Percentiles rank a stretch among this genome's conserved stretches.
Evolutionary conservation across 2,888 invertebrate species (phyloP).

Genomic region (Cerastis rubricosa): DNA sequence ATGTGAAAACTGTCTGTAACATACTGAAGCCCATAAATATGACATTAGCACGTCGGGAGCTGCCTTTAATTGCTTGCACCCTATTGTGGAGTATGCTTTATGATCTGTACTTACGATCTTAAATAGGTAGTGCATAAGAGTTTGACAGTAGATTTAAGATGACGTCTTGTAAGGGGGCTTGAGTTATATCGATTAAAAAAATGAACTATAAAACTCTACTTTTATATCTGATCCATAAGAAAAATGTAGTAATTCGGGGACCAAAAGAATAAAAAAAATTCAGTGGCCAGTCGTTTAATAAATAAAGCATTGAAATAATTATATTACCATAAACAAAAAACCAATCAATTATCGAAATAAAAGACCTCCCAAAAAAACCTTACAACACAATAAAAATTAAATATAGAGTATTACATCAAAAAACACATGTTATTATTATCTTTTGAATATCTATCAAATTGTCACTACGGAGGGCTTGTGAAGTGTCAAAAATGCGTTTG

Average conservation of each 20-base stretch:
- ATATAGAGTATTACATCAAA: slow-evolving; percentile 65
- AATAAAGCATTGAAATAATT: not conserved
- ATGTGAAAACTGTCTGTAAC: slow-evolving; percentile 88
- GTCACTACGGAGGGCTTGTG: slow-evolving; percentile 75
- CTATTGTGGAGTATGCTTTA: slow-evolving; percentile 82
- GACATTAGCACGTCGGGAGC: slow-evolving; percentile 87
- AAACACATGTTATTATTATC: slow-evolving; percentile 84
- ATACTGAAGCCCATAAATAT: slow-evolving; percentile 87
- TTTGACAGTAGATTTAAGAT: slow-evolving; percentile 56
- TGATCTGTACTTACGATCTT: slow-evolving; percentile 67
- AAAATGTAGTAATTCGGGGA: too few relatives aligned
- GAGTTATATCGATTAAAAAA: too few relatives aligned
- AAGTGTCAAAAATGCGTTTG: slow-evolving; percentile 70
- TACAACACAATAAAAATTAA: slow-evolving; percentile 43
- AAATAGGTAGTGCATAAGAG: slow-evolving; percentile 52
- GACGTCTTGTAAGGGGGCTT: slow-evolving; percentile 13
- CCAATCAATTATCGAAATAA: slow-evolving; percentile 69
- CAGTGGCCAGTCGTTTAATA: too few relatives aligned
- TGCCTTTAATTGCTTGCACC: slow-evolving; percentile 82
- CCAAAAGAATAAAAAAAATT: not conserved
- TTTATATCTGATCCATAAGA: too few relatives aligned
- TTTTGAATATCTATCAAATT: slow-evolving; percentile 78
- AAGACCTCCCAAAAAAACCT: slow-evolving; percentile 64
- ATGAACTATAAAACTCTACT: too few relatives aligned
- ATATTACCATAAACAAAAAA: slow-evolving; percentile 32